Evolutionary conservation across 2,113 vertebrate species (phyloP).

Genomic region (Phrynocephalus versicolor): DNA sequence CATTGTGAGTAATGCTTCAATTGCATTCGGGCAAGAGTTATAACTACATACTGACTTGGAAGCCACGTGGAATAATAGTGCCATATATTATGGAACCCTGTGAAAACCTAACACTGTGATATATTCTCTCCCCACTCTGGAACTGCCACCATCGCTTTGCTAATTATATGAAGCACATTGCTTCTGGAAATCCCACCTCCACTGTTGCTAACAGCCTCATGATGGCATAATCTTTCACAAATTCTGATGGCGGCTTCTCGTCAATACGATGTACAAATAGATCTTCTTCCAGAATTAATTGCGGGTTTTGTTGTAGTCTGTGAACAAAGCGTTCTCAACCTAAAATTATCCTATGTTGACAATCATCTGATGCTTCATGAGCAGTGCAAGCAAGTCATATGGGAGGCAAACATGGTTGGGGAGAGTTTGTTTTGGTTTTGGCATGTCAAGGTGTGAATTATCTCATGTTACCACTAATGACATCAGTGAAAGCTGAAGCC

Average conservation of each 20-base stretch:
- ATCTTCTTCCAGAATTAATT: neutral
- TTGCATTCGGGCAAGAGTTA: neutral
- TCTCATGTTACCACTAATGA: neutral
- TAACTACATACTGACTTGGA: neutral
- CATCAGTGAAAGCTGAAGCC: neutral
- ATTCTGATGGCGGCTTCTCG: neutral
- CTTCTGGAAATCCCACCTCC: neutral
- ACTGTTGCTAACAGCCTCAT: neutral
- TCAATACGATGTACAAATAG: neutral
- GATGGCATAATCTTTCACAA: slow-evolving; percentile 1
- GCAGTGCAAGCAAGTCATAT: neutral
- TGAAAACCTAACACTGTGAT: neutral
- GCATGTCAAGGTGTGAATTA: neutral
- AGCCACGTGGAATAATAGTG: neutral
- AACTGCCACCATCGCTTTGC: no score
- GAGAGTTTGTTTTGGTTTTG: neutral
- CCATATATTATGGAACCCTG: neutral
- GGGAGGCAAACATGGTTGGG: neutral
- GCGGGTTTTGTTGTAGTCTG: slow-evolving; percentile 1
- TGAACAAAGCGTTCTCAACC: neutral
- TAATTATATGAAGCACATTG: neutral
- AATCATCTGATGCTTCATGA: neutral
- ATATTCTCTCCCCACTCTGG: no score
- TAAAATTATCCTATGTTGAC: slow-evolving; percentile 12
- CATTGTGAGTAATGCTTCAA: neutral